A percentile compares a stretch with the other conserved stretches of the same genome.
Conservation (phyloP, 1,140 invertebrate genomes). For the Caenorhabditis tropicalis region DNA sequence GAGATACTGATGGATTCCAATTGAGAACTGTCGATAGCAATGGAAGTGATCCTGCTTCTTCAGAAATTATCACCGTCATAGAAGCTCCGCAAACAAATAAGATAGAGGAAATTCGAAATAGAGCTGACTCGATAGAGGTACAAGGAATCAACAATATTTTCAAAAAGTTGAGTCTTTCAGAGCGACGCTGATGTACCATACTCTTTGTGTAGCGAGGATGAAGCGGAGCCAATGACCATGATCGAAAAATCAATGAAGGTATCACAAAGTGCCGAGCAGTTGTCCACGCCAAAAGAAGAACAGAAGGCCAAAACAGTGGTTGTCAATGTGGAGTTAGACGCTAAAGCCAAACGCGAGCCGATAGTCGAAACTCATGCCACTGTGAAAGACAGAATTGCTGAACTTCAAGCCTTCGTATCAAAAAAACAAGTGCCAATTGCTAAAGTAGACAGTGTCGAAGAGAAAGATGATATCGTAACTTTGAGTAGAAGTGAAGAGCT, state of each 20-base stretch:
- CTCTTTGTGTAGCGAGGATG: slow-evolving; percentile 13
- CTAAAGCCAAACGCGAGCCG: neutral
- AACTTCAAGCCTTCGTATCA: neutral
- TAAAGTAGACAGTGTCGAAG: neutral
- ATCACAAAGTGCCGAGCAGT: neutral
- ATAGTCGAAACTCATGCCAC: neutral
- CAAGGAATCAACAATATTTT: neutral
- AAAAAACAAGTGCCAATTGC: neutral
- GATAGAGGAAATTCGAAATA: neutral
- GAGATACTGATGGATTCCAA: slow-evolving; percentile 15
- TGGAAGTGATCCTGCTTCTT: neutral
- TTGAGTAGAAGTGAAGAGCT: neutral
- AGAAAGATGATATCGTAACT: neutral
- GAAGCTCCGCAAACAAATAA: slow-evolving; percentile 2
- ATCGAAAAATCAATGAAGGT: slow-evolving; percentile 14
- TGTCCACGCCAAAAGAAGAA: neutral
- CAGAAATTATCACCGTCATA: slow-evolving; percentile 9
- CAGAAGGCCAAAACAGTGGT: slow-evolving; percentile 9
- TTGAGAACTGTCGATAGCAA: slow-evolving; percentile 1
- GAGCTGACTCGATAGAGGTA: slow-evolving; percentile 3
- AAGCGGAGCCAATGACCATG: slow-evolving; percentile 26
- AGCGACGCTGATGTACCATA: slow-evolving; percentile 20
- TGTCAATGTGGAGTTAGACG: slow-evolving; percentile 4
- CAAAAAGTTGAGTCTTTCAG: too few relatives aligned
- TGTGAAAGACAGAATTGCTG: neutral